Percentiles rank a stretch among this genome's conserved stretches.
phyloP scores from a whole-genome alignment of 2,113 vertebrate species.

The Misgurnus anguillicaudatus region DNA sequence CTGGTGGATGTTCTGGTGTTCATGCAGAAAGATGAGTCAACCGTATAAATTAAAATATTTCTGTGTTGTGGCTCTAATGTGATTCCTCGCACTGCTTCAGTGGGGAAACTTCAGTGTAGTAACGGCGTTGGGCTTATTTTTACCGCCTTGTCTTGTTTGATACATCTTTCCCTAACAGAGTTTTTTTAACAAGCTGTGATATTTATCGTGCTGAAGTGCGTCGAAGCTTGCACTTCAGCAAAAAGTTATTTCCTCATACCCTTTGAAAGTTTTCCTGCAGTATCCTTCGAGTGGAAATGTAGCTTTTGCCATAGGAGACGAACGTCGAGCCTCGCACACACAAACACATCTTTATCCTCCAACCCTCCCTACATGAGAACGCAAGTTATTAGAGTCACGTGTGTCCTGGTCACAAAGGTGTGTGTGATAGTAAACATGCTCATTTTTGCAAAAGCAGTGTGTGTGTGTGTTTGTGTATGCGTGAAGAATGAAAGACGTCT shows the following conservation, averaged over 20 bases:
- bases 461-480: constrained; percentile 27
- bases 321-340: neutral
- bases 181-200: neutral
- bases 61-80: neutral
- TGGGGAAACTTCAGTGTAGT: neutral
- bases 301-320: constrained; percentile 1
- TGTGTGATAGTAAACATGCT: constrained; percentile 53
- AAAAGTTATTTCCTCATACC: neutral
- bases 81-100: neutral
- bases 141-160: neutral
- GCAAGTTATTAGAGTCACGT: constrained; percentile 43
- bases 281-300: constrained; percentile 46
- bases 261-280: constrained; percentile 8
- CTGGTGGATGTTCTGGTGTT: neutral
- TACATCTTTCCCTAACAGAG: neutral
- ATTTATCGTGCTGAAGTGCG: neutral
- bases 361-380: constrained; percentile 21
- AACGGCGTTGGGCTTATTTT: neutral
- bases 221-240: neutral
- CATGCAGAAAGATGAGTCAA: constrained; percentile 14
- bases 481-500: constrained; percentile 37
- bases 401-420: constrained; percentile 7
- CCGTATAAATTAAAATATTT: neutral
- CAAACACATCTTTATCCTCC: constrained; percentile 19
- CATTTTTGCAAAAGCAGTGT: constrained; percentile 24